Conservation (phyloP, 30 jellyfish, hydroid and myxozoan species). For the Phacellophora camtschatica region DNA sequence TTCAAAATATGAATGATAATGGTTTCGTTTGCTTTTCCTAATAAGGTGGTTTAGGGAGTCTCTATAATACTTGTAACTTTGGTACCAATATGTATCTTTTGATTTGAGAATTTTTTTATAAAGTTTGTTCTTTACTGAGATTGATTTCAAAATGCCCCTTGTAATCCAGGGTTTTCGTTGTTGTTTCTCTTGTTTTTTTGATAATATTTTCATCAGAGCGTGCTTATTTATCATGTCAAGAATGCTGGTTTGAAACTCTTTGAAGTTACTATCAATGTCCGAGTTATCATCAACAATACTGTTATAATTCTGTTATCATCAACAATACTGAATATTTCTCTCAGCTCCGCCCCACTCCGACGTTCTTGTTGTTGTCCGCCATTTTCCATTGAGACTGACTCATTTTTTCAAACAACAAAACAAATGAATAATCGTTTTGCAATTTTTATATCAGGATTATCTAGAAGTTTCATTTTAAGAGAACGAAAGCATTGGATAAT, state of each 20-base stretch:
- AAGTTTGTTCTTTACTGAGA: slow-evolving; percentile 31
- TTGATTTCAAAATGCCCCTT: slow-evolving; percentile 28
- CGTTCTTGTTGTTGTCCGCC: too few relatives aligned
- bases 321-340: too few relatives aligned
- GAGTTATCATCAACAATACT: neutral
- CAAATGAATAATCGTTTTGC: too few relatives aligned
- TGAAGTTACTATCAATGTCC: neutral
- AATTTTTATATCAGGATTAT: too few relatives aligned
- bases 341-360: too few relatives aligned
- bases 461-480: too few relatives aligned
- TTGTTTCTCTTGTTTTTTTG: neutral
- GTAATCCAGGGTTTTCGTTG: neutral
- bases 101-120: slow-evolving; percentile 26
- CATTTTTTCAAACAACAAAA: too few relatives aligned
- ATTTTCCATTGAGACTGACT: too few relatives aligned
- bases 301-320: too few relatives aligned
- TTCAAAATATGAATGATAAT: slow-evolving; percentile 13
- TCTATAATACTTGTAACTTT: slow-evolving; percentile 23
- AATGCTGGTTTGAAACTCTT: neutral
- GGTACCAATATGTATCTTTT: slow-evolving; percentile 11
- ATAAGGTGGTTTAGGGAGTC: slow-evolving; percentile 35
- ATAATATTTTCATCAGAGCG: neutral
- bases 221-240: neutral
- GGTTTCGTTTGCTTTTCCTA: slow-evolving; percentile 21
- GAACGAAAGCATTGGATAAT: too few relatives aligned